These are phyloP conservation scores for Panthera leo DNA, from an alignment of 2,113 vertebrate species.

Conservation along the genomic window DNA sequence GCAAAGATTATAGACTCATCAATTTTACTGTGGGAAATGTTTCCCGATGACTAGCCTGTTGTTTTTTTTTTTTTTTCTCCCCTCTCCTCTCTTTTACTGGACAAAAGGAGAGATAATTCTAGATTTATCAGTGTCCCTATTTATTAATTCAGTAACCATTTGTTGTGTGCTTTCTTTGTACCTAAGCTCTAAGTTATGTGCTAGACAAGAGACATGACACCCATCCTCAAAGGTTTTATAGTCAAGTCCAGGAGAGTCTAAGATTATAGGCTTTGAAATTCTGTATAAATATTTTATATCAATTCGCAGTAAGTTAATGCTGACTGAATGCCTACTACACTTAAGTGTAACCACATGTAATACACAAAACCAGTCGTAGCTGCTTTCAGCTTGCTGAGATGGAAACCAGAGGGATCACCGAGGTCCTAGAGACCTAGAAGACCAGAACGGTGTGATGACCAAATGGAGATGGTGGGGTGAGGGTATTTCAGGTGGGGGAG, in stretches of 20 bases:
- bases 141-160: constrained; percentile 16
- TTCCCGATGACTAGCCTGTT: constrained; percentile 61
- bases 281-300: constrained; percentile 32
- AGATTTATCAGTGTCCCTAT: constrained; percentile 5
- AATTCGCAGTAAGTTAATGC: constrained; percentile 42
- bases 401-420: constrained; percentile 11
- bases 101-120: constrained; percentile 60
- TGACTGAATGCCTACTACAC: neutral
- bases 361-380: neutral
- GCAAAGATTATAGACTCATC: constrained; percentile 74
- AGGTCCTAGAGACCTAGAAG: neutral
- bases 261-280: constrained; percentile 33
- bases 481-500: neutral
- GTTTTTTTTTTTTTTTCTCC: neutral
- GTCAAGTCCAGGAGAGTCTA: constrained; percentile 29
- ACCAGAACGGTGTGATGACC: neutral
- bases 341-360: constrained; percentile 30
- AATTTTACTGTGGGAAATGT: constrained; percentile 78
- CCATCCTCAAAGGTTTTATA: neutral
- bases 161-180: neutral
- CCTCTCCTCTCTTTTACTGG: constrained; percentile 31
- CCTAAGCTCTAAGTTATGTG: neutral
- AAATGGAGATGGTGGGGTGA: neutral
- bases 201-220: neutral
- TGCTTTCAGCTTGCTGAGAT: constrained; percentile 15